phyloP scores from a whole-genome alignment of 2,797 vertebrate species.

The Hafferia zeledoni region DNA sequence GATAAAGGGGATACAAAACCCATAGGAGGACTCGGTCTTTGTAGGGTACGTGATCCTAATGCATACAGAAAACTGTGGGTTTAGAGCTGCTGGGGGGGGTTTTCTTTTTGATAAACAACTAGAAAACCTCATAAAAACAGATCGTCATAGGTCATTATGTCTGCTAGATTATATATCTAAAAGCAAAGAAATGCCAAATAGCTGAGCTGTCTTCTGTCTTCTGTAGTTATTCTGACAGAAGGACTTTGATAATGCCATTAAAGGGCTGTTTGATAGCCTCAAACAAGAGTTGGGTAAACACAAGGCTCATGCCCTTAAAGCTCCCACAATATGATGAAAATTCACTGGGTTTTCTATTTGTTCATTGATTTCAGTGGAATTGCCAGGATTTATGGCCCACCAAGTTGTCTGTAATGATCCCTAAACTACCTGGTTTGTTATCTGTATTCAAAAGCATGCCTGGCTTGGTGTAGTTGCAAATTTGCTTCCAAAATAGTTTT shows the following conservation, averaged over 20 bases:
- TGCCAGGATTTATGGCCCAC: not conserved
- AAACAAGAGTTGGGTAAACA: not conserved
- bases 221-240: not conserved
- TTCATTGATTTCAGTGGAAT: not conserved
- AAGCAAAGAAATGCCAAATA: not conserved
- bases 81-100: not conserved
- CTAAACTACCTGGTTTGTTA: not conserved
- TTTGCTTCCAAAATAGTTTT: not conserved
- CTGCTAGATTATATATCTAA: not conserved
- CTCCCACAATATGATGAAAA: not conserved
- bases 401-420: not conserved
- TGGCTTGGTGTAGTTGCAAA: not conserved
- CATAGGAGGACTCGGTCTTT: conserved; percentile 78
- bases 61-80: not conserved
- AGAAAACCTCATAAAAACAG: not conserved
- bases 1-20: conserved; percentile 80
- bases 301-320: not conserved
- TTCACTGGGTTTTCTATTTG: not conserved
- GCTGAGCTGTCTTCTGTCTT: not conserved
- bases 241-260: not conserved
- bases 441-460: not conserved
- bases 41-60: conserved; percentile 79
- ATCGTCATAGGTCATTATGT: conserved; percentile 19
- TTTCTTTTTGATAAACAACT: not conserved
- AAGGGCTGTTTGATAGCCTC: not conserved